Base-by-base conservation (phyloP, 2,113 vertebrate genomes). In the Nothocercus julius region DNA sequence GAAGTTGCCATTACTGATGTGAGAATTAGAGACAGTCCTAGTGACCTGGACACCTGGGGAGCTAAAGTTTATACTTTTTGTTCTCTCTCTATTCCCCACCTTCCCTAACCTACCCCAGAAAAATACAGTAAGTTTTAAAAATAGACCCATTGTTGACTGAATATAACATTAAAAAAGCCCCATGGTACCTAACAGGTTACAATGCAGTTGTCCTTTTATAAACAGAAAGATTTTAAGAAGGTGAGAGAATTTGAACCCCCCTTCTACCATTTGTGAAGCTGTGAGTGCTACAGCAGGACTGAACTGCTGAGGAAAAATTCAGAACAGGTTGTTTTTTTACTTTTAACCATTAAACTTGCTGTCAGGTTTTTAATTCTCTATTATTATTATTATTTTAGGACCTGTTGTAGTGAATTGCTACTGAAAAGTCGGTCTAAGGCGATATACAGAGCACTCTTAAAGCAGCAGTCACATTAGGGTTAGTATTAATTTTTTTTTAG, bases 321-420 rank as follows among this genome's bases (percentile, higher is more conserved):
- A 90, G 89, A 97, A 97, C 95, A 92, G 93, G 94, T 97, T 96
- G 84, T 54, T 97, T 96, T 96, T 64, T 95, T 97, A 96, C 89
- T 95, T 97, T 97, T 97, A 96, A 97, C 93, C 90, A 94, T 97
- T 95, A 95, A 97, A 97, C 80, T 97, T 97, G 97, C 96, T 98
- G 95, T 97, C 97, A 94, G 96, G 94, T 97, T 98, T 95, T 97
- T 97, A 93, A 97, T 97, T 97, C 95, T 98, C 96, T 97, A 97
- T 97, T 98, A 97, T 98, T 94, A 95, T 96, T 97, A 82, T 97
- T 97, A 95, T 98, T 98, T 98, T 98, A 98, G 98, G 97, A 98
- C 97, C 97, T 97, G 97, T 98, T 97, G 97, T 98, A 98, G 96
- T 98, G 97, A 98, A 97, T 98, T 98, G 98, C 98, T 98, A 98